Evolutionary conservation across 2,113 vertebrate genomes (phyloP).

Genomic region (Nothoprocta perdicaria): DNA sequence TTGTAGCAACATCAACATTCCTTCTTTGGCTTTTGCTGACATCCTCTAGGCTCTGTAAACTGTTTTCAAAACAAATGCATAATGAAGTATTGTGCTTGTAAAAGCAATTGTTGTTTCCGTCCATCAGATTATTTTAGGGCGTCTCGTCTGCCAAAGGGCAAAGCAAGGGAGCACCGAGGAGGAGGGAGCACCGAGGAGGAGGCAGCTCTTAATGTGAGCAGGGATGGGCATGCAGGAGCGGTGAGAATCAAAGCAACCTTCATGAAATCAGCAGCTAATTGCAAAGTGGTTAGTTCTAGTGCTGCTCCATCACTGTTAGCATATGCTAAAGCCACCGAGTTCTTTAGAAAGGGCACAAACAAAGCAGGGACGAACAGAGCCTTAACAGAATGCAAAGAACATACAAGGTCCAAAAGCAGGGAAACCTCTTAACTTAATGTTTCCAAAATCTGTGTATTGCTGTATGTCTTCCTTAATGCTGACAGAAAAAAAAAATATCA

Average conservation of each 20-base stretch:
- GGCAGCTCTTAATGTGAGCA: not conserved
- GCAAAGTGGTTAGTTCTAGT: not conserved
- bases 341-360: not conserved
- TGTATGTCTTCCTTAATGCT: not conserved
- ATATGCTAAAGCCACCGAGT: not conserved
- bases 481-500: not conserved
- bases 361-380: constrained; percentile 14
- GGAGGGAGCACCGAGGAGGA: not conserved
- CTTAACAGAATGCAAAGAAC: not conserved
- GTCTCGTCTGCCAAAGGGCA: constrained; percentile 24
- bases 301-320: not conserved
- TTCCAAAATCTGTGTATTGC: not conserved
- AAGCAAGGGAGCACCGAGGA: constrained; percentile 1
- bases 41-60: constrained; percentile 68
- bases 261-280: not conserved
- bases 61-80: constrained; percentile 77
- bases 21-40: constrained; percentile 73
- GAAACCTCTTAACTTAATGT: not conserved
- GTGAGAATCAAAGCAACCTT: not conserved
- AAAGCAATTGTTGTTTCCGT: constrained; percentile 68
- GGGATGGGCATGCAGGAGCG: accelerated
- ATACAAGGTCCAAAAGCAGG: not conserved
- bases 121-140: constrained; percentile 55
- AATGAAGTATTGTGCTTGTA: constrained; percentile 71
- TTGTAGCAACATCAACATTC: constrained; percentile 73